Conservation (phyloP, 2,113 vertebrate genomes). For the Odobenus rosmarus region DNA sequence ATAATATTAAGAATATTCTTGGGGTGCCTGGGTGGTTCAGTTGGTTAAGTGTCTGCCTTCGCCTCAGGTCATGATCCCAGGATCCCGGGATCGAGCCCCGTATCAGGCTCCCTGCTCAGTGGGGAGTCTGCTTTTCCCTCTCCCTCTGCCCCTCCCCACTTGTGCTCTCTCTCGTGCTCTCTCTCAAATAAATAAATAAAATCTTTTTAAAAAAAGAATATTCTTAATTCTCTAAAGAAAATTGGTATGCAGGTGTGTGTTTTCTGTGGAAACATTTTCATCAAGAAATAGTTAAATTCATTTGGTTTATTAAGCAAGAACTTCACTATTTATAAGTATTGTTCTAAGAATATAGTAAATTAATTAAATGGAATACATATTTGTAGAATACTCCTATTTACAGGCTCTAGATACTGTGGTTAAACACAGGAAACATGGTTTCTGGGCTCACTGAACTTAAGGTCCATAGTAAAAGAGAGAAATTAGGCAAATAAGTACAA, state of each 20-base stretch:
- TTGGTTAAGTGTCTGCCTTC: background rate
- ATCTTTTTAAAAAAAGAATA: background rate
- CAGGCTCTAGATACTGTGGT: background rate
- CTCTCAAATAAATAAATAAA: background rate
- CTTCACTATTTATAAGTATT: background rate
- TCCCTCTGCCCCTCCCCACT: too few species aligned
- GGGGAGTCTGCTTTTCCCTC: background rate
- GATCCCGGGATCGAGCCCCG: background rate
- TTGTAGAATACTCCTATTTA: background rate
- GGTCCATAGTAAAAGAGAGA: background rate
- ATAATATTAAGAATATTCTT: background rate
- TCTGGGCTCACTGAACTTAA: background rate
- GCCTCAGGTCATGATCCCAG: background rate
- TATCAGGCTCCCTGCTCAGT: background rate
- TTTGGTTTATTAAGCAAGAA: background rate
- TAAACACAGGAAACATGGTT: background rate
- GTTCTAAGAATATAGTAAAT: background rate
- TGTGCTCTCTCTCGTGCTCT: too few species aligned
- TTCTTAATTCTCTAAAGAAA: background rate
- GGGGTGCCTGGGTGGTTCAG: background rate
- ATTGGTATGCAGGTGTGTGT: fast-evolving
- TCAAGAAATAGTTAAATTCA: background rate
- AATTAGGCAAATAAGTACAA: background rate
- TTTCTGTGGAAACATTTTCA: background rate
- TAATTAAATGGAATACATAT: background rate